Evolutionary conservation across 2,113 vertebrate genomes (phyloP), one percentile per base, ranked within the genome.

Genomic region (Serinus canaria): DNA sequence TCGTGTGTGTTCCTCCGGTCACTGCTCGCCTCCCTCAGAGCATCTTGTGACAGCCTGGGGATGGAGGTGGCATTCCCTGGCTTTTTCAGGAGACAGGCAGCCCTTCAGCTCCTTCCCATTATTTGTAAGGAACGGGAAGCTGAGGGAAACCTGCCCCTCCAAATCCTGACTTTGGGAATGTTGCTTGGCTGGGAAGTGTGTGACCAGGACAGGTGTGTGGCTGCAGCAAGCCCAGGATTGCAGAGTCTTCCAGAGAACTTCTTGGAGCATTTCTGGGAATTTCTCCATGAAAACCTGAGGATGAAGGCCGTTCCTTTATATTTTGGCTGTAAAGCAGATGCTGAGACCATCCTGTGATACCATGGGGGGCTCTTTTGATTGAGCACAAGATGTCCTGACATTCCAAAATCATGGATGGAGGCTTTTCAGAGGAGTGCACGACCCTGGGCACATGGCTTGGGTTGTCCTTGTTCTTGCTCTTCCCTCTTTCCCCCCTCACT

Each of bases 1-100:
- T 23, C 0, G 12, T 50, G 35, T 39, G 30, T 1, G 1, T 62
- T 62, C 30, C 3, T 15, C 44, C 27, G 55, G 7, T 66, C 5
- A 1, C 52, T 68, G 62, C 33, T 89, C 1, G 0, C 16, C 35
- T 49, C 16, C 13, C 35, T 62, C n/a, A 28, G 43, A 77, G 59
- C 43, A 28, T 23, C 47, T 20, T 10, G 7, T 3, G 4, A 21
- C 1, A 31, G 30, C 67, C 5, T 44, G 53, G 70, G 31, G 23
- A 15, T 4, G 22, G 17, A 55, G 15, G 15, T 18, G 52, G 44
- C 44, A 59, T 56, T 79, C 74, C 53, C 13, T 52, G 58, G 20
- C 53, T 49, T 59, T 28, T n/a, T 47, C 28, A 49, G 83, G 52
- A 62, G 30, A 62, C n/a, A 39, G 50, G 28, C 9, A 53, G 9